A percentile compares a stretch with the other conserved stretches of the same genome.
These are phyloP conservation scores for Andrena bucephala DNA, from an alignment of 2,888 invertebrate genomes.

Conservation along the genomic window DNA sequence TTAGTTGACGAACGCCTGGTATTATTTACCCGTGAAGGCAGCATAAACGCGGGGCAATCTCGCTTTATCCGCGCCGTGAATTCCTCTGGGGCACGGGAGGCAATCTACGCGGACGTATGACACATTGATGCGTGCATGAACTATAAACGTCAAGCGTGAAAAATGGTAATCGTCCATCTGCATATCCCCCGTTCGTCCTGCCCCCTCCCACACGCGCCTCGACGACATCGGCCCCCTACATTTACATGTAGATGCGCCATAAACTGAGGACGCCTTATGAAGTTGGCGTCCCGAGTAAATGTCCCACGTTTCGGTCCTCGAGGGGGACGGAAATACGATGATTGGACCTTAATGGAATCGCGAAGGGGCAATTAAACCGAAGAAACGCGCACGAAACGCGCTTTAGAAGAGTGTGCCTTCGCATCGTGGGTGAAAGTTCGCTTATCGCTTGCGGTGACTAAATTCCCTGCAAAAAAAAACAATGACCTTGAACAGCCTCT, in stretches of 20 bases:
- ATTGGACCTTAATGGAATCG: constrained; percentile 13
- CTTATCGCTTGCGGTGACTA: too few species aligned
- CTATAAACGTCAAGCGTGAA: constrained; percentile 70
- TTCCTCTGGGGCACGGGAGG: constrained; percentile 34
- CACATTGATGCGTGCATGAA: constrained; percentile 66
- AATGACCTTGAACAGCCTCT: not conserved
- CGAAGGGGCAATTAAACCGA: constrained; percentile 25
- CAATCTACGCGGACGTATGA: constrained; percentile 55
- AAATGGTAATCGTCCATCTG: constrained; percentile 70
- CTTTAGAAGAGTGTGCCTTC: not conserved
- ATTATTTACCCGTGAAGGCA: constrained; percentile 34
- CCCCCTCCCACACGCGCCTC: constrained; percentile 11
- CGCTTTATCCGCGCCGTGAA: constrained; percentile 29
- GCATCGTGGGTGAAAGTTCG: not conserved
- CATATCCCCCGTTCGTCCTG: constrained; percentile 31
- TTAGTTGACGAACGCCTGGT: constrained; percentile 35
- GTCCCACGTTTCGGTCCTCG: constrained; percentile 8
- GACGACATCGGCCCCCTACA: constrained; percentile 49
- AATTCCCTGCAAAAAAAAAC: not conserved
- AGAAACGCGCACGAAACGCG: not conserved
- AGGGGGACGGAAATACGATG: constrained; percentile 26
- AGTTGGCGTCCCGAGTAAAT: constrained; percentile 32
- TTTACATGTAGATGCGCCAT: constrained; percentile 64
- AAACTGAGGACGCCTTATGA: constrained; percentile 56
- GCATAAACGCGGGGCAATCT: not conserved